These are phyloP conservation scores for Microctonus brassicae DNA, from an alignment of 2,888 invertebrate species.

Conservation along the genomic window DNA sequence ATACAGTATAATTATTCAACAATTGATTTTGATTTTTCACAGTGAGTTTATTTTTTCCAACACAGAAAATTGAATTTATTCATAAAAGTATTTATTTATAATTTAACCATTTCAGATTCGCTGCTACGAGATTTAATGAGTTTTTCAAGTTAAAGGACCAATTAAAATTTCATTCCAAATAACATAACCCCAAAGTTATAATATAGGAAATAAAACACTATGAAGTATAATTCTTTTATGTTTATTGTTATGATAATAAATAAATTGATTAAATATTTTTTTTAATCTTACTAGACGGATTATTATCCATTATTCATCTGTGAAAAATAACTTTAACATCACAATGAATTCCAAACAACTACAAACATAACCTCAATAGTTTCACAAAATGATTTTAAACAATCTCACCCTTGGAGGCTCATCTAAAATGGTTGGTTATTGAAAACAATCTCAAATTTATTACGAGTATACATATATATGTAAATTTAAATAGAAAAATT, in stretches of 20 bases:
- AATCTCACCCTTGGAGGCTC: too few relatives aligned
- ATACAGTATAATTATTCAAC: constrained; percentile 90
- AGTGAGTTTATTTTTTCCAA: constrained; percentile 77
- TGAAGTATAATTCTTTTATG: neutral
- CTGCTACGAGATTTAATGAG: constrained; percentile 79
- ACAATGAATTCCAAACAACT: too few relatives aligned
- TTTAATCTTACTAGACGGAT: too few relatives aligned
- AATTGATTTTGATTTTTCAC: constrained; percentile 92
- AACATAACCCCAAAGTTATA: neutral
- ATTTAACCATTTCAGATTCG: constrained; percentile 73
- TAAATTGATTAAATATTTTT: too few relatives aligned
- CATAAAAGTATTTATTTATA: constrained; percentile 36
- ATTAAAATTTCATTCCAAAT: neutral
- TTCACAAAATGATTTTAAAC: too few relatives aligned
- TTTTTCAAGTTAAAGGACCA: constrained; percentile 77
- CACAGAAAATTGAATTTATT: too few relatives aligned
- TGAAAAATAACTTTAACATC: too few relatives aligned
- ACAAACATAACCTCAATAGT: too few relatives aligned
- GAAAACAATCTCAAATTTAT: too few relatives aligned
- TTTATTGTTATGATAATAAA: neutral
- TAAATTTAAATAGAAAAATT: neutral
- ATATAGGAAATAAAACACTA: neutral
- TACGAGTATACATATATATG: neutral
- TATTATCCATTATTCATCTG: too few relatives aligned
- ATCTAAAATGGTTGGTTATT: too few relatives aligned